phyloP scores from a whole-genome alignment of 2,888 invertebrate genomes.

The Leptopilina drosophilae region DNA sequence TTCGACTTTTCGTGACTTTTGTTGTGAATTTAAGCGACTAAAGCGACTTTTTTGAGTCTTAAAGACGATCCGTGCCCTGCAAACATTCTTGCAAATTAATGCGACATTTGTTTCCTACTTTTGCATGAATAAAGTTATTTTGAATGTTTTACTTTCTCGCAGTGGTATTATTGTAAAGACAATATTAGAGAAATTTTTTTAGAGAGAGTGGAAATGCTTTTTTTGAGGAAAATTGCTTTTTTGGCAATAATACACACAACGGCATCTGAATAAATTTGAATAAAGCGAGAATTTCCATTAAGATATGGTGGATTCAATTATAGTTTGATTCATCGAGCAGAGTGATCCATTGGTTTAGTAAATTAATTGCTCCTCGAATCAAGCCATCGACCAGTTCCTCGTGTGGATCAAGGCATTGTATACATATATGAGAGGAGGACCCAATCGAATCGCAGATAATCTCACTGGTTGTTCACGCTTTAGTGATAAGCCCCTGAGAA shows the following conservation, averaged over 20 bases:
- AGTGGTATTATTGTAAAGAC: no score
- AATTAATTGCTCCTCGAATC: conserved; percentile 35
- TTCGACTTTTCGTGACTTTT: no score
- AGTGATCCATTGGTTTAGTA: conserved; percentile 16
- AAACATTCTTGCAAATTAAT: not conserved
- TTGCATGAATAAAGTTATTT: not conserved
- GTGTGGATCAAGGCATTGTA: conserved; percentile 12
- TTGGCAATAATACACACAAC: no score
- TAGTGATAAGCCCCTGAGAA: conserved; percentile 64
- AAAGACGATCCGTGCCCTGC: no score
- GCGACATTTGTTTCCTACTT: not conserved
- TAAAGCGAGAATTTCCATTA: not conserved
- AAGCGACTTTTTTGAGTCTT: no score
- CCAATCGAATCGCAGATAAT: conserved; percentile 58
- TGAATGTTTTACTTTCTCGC: no score
- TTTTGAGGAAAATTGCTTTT: no score
- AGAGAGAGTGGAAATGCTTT: no score
- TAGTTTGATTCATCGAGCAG: conserved; percentile 7
- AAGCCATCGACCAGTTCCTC: conserved; percentile 38
- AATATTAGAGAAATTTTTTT: no score
- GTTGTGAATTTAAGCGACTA: no score
- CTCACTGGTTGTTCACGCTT: conserved; percentile 62
- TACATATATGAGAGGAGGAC: not conserved
- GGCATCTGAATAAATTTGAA: not conserved
- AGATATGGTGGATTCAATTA: conserved; percentile 40